Conservation (phyloP, 2,888 invertebrate species). For the Tanytarsus gracilentus region DNA sequence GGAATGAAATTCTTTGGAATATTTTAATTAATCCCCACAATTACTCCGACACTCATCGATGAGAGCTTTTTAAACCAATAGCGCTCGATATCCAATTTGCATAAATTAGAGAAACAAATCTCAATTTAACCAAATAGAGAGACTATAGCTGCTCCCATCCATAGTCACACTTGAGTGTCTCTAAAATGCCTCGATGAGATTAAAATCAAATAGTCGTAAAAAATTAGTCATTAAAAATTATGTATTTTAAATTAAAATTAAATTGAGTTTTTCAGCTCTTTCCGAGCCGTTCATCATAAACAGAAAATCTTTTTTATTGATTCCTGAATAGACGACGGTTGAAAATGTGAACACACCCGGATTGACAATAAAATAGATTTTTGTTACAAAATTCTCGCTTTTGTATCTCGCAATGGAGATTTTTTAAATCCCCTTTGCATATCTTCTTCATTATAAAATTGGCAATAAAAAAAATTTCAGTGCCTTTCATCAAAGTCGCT, state of each 20-base stretch:
- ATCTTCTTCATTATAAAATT: conserved; percentile 8
- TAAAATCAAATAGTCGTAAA: conserved; percentile 27
- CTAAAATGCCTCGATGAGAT: conserved; percentile 1
- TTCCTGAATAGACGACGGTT: not conserved
- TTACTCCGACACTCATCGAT: too few species aligned
- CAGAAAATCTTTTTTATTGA: conserved; percentile 8
- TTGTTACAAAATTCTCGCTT: conserved; percentile 3
- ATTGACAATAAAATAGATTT: conserved; percentile 4
- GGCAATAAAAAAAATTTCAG: conserved; percentile 9
- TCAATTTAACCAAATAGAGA: not conserved
- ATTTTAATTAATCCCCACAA: too few species aligned
- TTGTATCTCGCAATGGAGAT: not conserved
- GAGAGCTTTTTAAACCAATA: conserved; percentile 7
- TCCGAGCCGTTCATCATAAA: not conserved
- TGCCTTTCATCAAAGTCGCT: conserved; percentile 18
- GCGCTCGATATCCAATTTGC: conserved; percentile 15
- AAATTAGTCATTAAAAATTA: conserved; percentile 18
- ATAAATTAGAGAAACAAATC: conserved; percentile 13
- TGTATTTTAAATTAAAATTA: conserved; percentile 23
- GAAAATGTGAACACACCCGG: not conserved
- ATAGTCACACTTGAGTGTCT: not conserved
- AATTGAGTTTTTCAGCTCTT: not conserved
- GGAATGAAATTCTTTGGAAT: too few species aligned
- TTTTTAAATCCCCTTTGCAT: conserved; percentile 6
- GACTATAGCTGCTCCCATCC: not conserved